phyloP scores from a whole-genome alignment of 2,797 vertebrate genomes.

The Pangasius larnaudii region DNA sequence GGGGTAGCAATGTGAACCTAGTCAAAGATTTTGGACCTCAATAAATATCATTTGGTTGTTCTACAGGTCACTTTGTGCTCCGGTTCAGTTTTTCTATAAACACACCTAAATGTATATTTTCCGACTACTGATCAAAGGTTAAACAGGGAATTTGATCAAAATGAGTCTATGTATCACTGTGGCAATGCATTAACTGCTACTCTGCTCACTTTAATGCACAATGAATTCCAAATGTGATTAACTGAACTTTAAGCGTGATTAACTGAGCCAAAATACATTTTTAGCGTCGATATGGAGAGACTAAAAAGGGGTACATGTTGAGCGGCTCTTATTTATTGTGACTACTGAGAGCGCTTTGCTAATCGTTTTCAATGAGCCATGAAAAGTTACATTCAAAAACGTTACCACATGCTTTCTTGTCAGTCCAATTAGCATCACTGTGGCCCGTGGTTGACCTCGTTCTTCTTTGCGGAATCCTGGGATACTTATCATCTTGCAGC shows the following conservation, averaged over 20 bases:
- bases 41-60: not conserved
- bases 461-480: slow-evolving; percentile 1
- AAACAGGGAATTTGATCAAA: not conserved
- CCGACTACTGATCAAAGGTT: not conserved
- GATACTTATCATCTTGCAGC: not conserved
- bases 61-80: not conserved
- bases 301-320: not conserved
- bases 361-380: slow-evolving; percentile 25
- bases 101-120: not conserved
- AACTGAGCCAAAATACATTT: not conserved
- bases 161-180: not conserved
- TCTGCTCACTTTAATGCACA: not conserved
- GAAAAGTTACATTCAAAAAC: slow-evolving; percentile 32
- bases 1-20: not conserved
- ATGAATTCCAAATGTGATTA: not conserved
- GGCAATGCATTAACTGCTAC: not conserved
- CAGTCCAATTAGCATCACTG: slow-evolving; percentile 36
- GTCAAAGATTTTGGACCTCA: not conserved
- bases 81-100: not conserved
- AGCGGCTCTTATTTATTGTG: not conserved
- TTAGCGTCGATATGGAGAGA: not conserved
- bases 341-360: slow-evolving; percentile 22
- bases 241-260: not conserved
- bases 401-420: slow-evolving; percentile 23
- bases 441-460: not conserved